A percentile compares a stretch with the other conserved stretches of the same genome.
phyloP scores from a whole-genome alignment of 2,113 vertebrate genomes.

The Capra hircus region DNA sequence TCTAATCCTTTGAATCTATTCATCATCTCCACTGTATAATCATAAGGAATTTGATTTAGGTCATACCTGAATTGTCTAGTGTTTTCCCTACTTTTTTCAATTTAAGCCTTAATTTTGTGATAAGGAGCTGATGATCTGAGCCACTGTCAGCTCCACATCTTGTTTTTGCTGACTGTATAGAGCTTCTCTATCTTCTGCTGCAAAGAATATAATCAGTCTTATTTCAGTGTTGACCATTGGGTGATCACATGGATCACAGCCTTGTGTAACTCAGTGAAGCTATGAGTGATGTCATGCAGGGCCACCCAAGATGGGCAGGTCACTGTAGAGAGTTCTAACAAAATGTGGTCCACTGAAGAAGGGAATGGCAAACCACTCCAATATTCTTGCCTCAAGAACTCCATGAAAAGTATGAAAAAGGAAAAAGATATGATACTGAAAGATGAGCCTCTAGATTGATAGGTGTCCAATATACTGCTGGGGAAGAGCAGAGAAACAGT shows the following conservation, averaged over 20 bases:
- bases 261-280: not conserved
- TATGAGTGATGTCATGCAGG: not conserved
- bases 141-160: not conserved
- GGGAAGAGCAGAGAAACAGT: not conserved
- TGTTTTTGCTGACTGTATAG: not conserved
- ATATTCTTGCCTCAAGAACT: not conserved
- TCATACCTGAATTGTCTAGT: not conserved
- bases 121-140: not conserved
- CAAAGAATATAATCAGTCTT: not conserved
- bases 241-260: not conserved
- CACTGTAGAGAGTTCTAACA: not conserved
- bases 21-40: not conserved
- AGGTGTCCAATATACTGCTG: not conserved
- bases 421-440: not conserved
- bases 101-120: not conserved
- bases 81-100: not conserved
- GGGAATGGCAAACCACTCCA: not conserved
- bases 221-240: not conserved
- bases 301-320: not conserved
- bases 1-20: not conserved
- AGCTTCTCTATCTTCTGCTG: not conserved
- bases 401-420: not conserved
- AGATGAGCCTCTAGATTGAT: not conserved
- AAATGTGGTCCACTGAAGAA: not conserved
- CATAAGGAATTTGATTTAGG: not conserved